These are phyloP conservation scores for Todiramphus chloris DNA, from an alignment of 2,113 vertebrate genomes.

Conservation along the genomic window DNA sequence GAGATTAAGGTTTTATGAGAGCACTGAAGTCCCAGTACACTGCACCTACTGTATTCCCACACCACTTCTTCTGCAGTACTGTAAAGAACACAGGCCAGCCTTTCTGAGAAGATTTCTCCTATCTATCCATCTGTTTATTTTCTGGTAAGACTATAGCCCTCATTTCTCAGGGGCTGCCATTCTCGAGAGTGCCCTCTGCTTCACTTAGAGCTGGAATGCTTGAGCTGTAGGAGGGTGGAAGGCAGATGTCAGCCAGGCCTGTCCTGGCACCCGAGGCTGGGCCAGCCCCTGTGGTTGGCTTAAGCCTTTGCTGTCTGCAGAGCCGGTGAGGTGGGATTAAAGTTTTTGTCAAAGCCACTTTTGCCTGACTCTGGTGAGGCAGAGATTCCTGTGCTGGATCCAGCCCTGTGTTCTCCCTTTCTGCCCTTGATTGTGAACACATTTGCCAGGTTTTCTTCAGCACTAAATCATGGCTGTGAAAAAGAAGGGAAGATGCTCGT, in stretches of 20 bases:
- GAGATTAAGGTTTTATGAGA: conserved; percentile 19
- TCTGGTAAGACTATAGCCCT: background rate
- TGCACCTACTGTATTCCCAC: background rate
- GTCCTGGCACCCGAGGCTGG: background rate
- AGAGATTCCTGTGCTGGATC: background rate
- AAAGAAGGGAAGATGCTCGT: background rate
- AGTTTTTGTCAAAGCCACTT: background rate
- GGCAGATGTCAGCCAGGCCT: background rate
- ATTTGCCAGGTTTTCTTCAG: background rate
- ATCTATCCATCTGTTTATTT: background rate
- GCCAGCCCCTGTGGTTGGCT: background rate
- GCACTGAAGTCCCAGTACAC: background rate
- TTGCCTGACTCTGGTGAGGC: background rate
- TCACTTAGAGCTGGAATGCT: background rate
- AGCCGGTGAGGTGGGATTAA: background rate
- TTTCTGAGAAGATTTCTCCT: background rate
- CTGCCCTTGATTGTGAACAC: background rate
- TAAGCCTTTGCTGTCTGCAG: background rate
- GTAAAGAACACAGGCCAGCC: background rate
- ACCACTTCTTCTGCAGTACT: background rate
- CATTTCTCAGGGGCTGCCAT: background rate
- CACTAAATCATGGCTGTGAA: background rate
- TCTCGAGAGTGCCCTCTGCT: background rate
- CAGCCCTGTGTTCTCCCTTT: background rate
- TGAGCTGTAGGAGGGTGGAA: background rate